Evolutionary conservation across 2,113 vertebrate genomes (phyloP).

Genomic region (Otocyon megalotis): DNA sequence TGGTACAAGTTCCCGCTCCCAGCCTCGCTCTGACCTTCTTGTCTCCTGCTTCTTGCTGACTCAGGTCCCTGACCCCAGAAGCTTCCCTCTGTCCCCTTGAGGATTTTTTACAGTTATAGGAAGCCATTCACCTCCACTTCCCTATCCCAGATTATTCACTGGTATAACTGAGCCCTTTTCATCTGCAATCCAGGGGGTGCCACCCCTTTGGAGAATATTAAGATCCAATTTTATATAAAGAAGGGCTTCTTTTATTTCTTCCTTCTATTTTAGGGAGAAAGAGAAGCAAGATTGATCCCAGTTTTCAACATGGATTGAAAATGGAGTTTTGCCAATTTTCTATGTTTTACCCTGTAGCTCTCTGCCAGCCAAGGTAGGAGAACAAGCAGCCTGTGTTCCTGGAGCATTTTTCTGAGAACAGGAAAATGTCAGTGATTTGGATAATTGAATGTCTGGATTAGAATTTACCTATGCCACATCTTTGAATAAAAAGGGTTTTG

Average conservation of each 20-base stretch:
- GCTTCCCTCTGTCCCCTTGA: not conserved
- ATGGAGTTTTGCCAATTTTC: slow-evolving; percentile 52
- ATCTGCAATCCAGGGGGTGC: not conserved
- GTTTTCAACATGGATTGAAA: slow-evolving; percentile 55
- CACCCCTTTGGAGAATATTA: not conserved
- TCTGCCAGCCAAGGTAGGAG: not conserved
- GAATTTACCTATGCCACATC: slow-evolving; percentile 15
- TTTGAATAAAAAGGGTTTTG: slow-evolving; percentile 39
- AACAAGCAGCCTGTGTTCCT: slow-evolving; percentile 22
- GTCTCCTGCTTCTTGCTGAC: not conserved
- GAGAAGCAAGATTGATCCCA: slow-evolving; percentile 24
- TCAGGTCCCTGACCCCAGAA: not conserved
- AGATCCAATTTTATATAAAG: slow-evolving; percentile 38
- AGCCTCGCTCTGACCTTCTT: not conserved
- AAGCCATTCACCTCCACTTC: not conserved
- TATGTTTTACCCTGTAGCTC: not conserved
- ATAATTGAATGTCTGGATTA: slow-evolving; percentile 39
- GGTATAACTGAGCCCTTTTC: slow-evolving; percentile 43
- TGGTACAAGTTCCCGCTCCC: not conserved
- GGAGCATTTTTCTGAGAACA: slow-evolving; percentile 22
- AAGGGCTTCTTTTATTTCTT: slow-evolving; percentile 48
- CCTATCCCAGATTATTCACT: not conserved
- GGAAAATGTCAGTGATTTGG: slow-evolving; percentile 43
- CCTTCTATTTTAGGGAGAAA: slow-evolving; percentile 53
- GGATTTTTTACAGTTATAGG: not conserved